Conservation (phyloP, 23 tunicate genomes). For the Aplidium turbinatum region DNA sequence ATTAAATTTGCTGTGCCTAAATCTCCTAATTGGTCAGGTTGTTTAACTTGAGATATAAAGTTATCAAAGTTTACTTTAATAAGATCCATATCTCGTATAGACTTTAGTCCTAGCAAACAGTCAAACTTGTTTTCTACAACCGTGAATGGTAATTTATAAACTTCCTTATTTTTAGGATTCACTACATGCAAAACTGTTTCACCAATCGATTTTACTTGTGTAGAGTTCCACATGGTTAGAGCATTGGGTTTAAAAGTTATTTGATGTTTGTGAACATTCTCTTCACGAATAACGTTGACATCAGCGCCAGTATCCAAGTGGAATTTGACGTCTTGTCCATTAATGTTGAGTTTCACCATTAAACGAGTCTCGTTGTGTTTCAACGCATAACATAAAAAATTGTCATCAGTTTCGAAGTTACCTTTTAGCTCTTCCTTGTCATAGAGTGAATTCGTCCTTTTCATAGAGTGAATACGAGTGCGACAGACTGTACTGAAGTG, state of each 20-base stretch:
- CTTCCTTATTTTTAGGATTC: not conserved
- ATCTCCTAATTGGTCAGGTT: not conserved
- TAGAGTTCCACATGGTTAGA: constrained; percentile 24
- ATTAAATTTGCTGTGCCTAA: constrained; percentile 1
- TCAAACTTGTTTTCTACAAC: constrained; percentile 22
- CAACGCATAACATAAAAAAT: constrained; percentile 3
- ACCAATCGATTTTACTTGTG: constrained; percentile 17
- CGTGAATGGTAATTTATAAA: not conserved
- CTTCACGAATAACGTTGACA: constrained; percentile 20
- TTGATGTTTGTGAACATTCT: constrained; percentile 20
- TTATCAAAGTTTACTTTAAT: constrained; percentile 2
- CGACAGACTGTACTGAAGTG: no score
- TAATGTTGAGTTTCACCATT: constrained; percentile 1
- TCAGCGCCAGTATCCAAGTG: constrained; percentile 28
- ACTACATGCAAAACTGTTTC: constrained; percentile 3
- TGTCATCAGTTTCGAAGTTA: not conserved
- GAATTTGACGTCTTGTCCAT: constrained; percentile 7
- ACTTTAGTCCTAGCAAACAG: constrained; percentile 2
- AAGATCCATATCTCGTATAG: constrained; percentile 23
- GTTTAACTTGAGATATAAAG: not conserved
- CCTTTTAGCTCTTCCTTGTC: no score
- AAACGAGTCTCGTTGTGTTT: not conserved
- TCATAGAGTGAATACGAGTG: no score
- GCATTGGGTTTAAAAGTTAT: not conserved
- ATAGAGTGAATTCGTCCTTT: no score